A percentile compares a stretch with the other conserved stretches of the same genome.
These are phyloP conservation scores for Poeciliopsis turrubarensis DNA, from an alignment of 2,113 vertebrate genomes.

Conservation along the genomic window DNA sequence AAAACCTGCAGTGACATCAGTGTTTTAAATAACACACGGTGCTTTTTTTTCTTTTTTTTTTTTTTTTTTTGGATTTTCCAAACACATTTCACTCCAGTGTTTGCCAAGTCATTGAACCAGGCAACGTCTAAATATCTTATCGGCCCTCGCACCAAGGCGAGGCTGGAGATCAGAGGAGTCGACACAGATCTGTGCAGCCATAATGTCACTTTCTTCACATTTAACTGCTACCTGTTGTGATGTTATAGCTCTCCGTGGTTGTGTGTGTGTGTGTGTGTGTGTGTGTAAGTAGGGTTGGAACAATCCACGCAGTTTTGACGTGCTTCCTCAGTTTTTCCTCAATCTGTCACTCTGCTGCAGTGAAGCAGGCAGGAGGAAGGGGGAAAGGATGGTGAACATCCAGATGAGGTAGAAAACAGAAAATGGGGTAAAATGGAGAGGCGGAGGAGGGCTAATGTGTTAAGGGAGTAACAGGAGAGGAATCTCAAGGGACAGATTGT, in stretches of 20 bases:
- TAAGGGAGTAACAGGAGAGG: slow-evolving; percentile 21
- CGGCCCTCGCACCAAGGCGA: not conserved
- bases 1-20: slow-evolving; percentile 74
- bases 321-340: slow-evolving; percentile 2
- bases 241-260: slow-evolving; percentile 16
- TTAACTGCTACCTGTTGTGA: slow-evolving; percentile 4
- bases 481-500: not conserved
- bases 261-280: too few relatives aligned
- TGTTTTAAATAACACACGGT: slow-evolving; percentile 53
- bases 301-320: slow-evolving; percentile 28
- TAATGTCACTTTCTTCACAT: not conserved
- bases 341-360: slow-evolving; percentile 30
- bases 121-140: not conserved
- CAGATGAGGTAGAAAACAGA: slow-evolving; percentile 17
- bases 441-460: not conserved
- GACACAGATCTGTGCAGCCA: not conserved
- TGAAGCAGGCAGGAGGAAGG: slow-evolving; percentile 24
- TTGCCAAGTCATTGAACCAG: slow-evolving; percentile 25
- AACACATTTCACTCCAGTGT: slow-evolving; percentile 23
- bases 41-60: not conserved
- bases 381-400: slow-evolving; percentile 20
- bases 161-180: not conserved
- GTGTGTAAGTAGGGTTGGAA: slow-evolving; percentile 12
- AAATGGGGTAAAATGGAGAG: not conserved
- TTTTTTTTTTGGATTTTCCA: slow-evolving; percentile 24